phyloP scores from a whole-genome alignment of 2,797 vertebrate genomes.

The Fundulus diaphanus region DNA sequence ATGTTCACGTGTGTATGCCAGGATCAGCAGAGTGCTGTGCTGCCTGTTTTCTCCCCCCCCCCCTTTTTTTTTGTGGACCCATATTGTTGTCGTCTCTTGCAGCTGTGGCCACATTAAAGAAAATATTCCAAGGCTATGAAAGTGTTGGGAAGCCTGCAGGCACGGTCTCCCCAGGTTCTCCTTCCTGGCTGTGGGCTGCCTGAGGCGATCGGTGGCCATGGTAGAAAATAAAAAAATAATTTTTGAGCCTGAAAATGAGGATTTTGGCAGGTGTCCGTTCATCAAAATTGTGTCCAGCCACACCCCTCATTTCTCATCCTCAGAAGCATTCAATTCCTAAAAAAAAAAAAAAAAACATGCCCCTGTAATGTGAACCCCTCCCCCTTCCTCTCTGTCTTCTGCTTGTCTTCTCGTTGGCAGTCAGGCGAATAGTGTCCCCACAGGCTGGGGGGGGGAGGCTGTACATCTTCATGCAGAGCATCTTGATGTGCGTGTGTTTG shows the following conservation, averaged over 20 bases:
- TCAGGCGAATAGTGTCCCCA: slow-evolving; percentile 49
- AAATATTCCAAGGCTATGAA: slow-evolving; percentile 34
- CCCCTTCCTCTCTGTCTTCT: slow-evolving; percentile 57
- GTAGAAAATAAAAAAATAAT: slow-evolving; percentile 11
- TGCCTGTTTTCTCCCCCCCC: slow-evolving; percentile 19
- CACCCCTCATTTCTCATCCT: slow-evolving; percentile 34
- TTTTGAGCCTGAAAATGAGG: slow-evolving; percentile 33
- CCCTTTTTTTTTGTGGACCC: slow-evolving; percentile 8
- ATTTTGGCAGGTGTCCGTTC: slow-evolving; percentile 71
- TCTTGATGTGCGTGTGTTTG: slow-evolving; percentile 57
- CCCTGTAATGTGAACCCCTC: slow-evolving; percentile 52
- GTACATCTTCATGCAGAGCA: slow-evolving; percentile 44
- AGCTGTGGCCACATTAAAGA: slow-evolving; percentile 56
- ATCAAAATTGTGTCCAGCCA: slow-evolving; percentile 59
- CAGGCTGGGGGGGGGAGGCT: slow-evolving; percentile 38
- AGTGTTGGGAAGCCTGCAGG: neutral
- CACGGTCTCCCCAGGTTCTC: neutral
- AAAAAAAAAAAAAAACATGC: slow-evolving; percentile 45
- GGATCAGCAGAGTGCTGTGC: slow-evolving; percentile 27
- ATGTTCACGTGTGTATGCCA: slow-evolving; percentile 29
- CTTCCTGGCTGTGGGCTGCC: slow-evolving; percentile 8
- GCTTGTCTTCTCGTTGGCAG: slow-evolving; percentile 63
- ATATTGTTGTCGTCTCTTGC: slow-evolving; percentile 48
- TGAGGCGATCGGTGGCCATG: slow-evolving; percentile 13
- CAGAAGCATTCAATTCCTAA: neutral